Base-by-base conservation (phyloP, 1,140 invertebrate genomes). In the Meloidogyne floridensis region DNA sequence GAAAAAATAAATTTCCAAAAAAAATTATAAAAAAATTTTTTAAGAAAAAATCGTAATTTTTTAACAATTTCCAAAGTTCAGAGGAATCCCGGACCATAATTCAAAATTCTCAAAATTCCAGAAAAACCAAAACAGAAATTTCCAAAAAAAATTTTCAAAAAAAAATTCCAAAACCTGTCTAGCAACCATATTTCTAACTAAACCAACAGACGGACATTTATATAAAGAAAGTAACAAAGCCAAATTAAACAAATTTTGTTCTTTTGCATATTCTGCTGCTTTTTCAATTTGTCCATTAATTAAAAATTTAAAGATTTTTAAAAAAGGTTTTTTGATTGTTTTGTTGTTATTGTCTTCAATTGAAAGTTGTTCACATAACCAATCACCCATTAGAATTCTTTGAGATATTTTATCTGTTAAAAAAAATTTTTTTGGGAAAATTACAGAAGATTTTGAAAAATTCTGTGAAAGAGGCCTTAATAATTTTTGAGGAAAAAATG, bases 311-410 rank as follows among this genome's bases (percentile, higher is more conserved):
- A 79, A 79, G 6, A 79, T 53, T 47, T 10, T 18, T 15, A 54
- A 69, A 53, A 79, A 72, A 13, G 51, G 65, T n/a, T 69, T 59
- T 43, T 69, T 51, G 10, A 15, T 32, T 74, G 0, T 73, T 73
- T 53, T 47, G 13, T 15, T 59, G 9, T 59, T 59, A n/a, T 65
- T 69, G 4, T 79, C n/a, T 15, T 32, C 18, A 47, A 6, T 47
- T 47, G 7, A 47, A 47, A 79, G 43, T 72, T 42, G 77, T 6
- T 71, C 15, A 43, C 9, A 42, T 11, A 79, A 5, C 77, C 77
- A 79, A 79, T 72, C 11, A 51, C 77, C 77, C 77, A 79, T 79
- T 47, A 71, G 18, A 71, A 72, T n/a, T 43, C 77, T 69, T 72
- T 79, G 77, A 15, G 65, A 20, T 32, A 79, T 69, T 72, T 72